Conservation (phyloP, 1,140 invertebrate species). For the Drosophila kanapiae region DNA sequence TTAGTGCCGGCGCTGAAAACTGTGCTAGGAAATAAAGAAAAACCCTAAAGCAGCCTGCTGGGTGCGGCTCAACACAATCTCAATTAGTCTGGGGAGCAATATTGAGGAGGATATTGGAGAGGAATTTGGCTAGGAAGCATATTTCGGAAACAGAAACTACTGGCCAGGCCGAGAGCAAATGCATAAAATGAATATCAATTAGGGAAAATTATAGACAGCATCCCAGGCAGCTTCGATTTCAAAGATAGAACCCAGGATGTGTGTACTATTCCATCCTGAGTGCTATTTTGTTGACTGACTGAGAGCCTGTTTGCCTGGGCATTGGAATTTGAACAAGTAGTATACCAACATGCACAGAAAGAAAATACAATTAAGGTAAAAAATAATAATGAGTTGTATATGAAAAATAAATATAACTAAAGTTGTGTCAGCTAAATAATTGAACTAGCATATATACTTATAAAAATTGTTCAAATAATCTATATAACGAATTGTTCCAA, state of each 20-base stretch:
- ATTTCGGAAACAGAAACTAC: constrained; percentile 33
- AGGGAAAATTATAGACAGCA: constrained; percentile 40
- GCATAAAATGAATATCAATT: constrained; percentile 67
- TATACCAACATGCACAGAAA: background rate
- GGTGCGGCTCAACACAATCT: constrained; percentile 4
- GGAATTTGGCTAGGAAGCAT: background rate
- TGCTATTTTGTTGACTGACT: constrained; percentile 29
- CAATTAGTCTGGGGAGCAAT: constrained; percentile 28
- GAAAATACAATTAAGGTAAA: background rate
- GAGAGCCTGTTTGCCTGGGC: constrained; percentile 7
- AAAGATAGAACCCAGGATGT: constrained; percentile 20
- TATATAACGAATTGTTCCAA: rapidly evolving
- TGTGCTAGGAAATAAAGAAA: constrained; percentile 49
- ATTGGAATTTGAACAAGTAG: constrained; percentile 13
- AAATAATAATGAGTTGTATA: background rate
- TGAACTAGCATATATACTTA: background rate
- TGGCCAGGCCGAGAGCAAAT: constrained; percentile 9
- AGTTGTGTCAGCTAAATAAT: background rate
- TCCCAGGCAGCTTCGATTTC: constrained; percentile 24
- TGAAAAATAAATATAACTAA: too few relatives aligned
- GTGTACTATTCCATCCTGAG: constrained; percentile 1
- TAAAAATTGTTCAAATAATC: too few relatives aligned
- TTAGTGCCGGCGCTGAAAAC: constrained; percentile 48
- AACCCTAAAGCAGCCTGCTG: constrained; percentile 4
- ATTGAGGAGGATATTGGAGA: constrained; percentile 9